Percentiles rank a stretch among this genome's conserved stretches.
Conservation (phyloP, 2,797 vertebrate genomes). For the Gymnopithys bicolor region DNA sequence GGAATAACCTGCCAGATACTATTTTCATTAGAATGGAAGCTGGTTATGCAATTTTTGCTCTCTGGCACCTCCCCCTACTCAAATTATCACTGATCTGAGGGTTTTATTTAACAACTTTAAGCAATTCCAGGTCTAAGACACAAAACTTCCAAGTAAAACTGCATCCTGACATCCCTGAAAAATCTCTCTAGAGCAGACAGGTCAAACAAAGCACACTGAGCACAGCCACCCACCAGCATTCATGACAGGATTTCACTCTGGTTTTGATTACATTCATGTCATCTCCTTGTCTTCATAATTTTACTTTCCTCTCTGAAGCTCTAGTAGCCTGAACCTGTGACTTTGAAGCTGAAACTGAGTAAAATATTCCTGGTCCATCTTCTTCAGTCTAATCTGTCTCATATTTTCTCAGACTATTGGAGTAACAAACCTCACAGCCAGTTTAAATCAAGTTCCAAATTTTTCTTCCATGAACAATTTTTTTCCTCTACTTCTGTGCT, state of each 20-base stretch:
- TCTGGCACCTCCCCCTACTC: constrained; percentile 26
- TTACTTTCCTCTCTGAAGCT: neutral
- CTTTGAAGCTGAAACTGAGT: constrained; percentile 6
- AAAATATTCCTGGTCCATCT: constrained; percentile 32
- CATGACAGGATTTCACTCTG: neutral
- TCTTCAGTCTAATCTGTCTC: neutral
- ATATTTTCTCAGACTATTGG: neutral
- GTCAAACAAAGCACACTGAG: neutral
- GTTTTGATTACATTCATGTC: neutral
- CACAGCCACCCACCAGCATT: neutral
- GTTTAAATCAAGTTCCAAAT: constrained; percentile 19
- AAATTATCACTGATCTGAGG: neutral
- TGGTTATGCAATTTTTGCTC: constrained; percentile 32
- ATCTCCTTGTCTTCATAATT: constrained; percentile 12
- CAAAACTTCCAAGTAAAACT: constrained; percentile 19
- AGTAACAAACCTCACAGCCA: neutral
- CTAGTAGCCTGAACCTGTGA: neutral
- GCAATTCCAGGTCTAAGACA: constrained; percentile 19
- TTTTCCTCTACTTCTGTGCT: constrained; percentile 11
- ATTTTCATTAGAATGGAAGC: constrained; percentile 46
- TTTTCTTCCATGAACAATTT: constrained; percentile 41
- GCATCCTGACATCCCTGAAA: neutral
- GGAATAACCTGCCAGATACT: constrained; percentile 28
- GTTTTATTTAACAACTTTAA: constrained; percentile 28
- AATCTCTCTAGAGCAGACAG: neutral